phyloP scores from a whole-genome alignment of 2,888 invertebrate species.

The Chymomyza caudatula region DNA sequence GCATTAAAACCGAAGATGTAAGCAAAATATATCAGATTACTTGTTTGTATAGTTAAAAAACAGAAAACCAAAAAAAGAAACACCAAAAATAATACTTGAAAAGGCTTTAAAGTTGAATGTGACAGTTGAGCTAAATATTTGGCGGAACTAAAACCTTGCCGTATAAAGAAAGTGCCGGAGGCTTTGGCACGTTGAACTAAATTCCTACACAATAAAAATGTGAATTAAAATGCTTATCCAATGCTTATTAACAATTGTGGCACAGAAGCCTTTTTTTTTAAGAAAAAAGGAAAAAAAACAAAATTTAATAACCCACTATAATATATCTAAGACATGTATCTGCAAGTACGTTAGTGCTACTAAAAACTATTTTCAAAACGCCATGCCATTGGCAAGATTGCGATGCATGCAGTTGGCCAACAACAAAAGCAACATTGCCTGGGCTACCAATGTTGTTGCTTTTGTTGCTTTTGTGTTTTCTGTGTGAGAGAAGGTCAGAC shows the following conservation, averaged over 20 bases:
- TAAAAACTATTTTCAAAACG: conserved; percentile 40
- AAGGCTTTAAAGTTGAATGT: neutral
- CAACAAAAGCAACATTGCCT: conserved; percentile 17
- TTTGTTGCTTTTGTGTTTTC: conserved; percentile 15
- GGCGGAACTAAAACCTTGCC: neutral
- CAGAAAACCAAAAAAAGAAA: conserved; percentile 2
- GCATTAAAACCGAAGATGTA: conserved; percentile 68
- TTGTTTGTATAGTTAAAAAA: conserved; percentile 32
- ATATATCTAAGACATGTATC: conserved; percentile 2
- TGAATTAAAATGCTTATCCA: neutral
- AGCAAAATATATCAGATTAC: conserved; percentile 65
- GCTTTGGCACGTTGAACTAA: neutral
- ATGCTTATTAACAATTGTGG: conserved; percentile 47
- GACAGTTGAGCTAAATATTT: neutral
- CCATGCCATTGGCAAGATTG: conserved; percentile 17
- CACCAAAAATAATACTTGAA: neutral
- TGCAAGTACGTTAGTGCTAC: neutral
- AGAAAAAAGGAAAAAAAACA: conserved; percentile 27
- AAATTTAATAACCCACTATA: conserved; percentile 60
- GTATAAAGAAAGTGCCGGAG: neutral
- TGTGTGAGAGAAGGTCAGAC: conserved; percentile 66
- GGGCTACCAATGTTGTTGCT: neutral
- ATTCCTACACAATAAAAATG: neutral
- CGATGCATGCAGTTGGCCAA: neutral
- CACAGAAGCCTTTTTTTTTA: conserved; percentile 55